phyloP scores from a whole-genome alignment of 2,888 invertebrate species.

The Mantis religiosa region DNA sequence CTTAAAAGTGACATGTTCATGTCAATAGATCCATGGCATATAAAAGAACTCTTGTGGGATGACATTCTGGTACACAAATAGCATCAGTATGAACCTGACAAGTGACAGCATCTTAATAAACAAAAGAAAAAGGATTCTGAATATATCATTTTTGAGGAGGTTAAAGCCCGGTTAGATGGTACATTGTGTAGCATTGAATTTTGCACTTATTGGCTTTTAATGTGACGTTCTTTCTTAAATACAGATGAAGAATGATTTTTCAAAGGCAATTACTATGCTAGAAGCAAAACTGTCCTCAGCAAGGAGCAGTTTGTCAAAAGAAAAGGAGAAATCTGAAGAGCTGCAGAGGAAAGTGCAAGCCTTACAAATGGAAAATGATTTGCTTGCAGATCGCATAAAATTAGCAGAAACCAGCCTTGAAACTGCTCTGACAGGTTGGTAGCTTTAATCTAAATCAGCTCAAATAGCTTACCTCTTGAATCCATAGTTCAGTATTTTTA shows the following conservation, averaged over 20 bases:
- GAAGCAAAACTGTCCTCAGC: slow-evolving; percentile 18
- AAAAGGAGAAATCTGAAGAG: slow-evolving; percentile 5
- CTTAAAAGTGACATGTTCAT: no score
- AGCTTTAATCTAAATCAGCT: background rate
- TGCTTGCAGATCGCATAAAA: background rate
- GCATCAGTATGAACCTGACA: no score
- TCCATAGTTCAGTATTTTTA: no score
- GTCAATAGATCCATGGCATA: no score
- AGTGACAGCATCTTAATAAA: no score
- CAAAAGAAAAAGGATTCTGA: no score
- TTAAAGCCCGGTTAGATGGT: background rate
- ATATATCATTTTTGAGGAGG: no score
- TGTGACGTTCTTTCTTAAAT: background rate
- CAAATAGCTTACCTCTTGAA: no score
- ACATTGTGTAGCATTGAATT: no score
- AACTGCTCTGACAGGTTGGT: slow-evolving; percentile 2
- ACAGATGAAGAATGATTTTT: slow-evolving; percentile 19
- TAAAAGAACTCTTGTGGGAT: no score
- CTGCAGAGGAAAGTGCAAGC: background rate
- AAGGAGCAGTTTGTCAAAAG: slow-evolving; percentile 5
- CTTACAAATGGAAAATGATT: background rate
- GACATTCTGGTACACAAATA: no score
- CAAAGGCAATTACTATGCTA: slow-evolving; percentile 12
- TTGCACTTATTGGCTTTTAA: no score
- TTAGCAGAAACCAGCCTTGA: background rate